These are phyloP conservation scores for Allacma fusca DNA, from an alignment of 2,888 invertebrate genomes.

Conservation along the genomic window DNA sequence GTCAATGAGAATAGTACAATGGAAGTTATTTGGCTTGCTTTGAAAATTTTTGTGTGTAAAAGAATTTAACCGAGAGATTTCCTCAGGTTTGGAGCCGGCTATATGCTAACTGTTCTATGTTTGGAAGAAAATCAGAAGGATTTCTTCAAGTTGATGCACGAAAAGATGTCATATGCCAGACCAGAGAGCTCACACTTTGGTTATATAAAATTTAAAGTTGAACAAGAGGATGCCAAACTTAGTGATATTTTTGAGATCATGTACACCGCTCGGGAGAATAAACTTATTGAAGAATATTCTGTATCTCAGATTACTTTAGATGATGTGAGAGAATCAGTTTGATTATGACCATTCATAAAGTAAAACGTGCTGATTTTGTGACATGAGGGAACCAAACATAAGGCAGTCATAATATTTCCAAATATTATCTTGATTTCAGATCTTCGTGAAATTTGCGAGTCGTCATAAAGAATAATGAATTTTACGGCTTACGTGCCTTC, in stretches of 20 bases:
- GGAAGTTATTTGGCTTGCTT: too few relatives aligned
- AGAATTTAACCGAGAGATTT: not conserved
- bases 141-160: conserved; percentile 63
- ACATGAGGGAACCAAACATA: too few relatives aligned
- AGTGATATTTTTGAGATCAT: conserved; percentile 65
- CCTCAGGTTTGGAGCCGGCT: conserved; percentile 62
- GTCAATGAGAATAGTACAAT: too few relatives aligned
- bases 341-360: too few relatives aligned
- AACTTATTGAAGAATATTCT: conserved; percentile 67
- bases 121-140: conserved; percentile 60
- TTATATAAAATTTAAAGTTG: conserved; percentile 60
- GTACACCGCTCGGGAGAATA: conserved; percentile 63
- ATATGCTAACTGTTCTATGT: conserved; percentile 64
- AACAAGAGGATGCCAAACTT: conserved; percentile 62
- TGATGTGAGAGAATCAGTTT: conserved; percentile 65
- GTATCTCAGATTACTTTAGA: conserved; percentile 68
- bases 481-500: too few relatives aligned
- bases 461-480: too few relatives aligned
- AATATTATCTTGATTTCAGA: too few relatives aligned
- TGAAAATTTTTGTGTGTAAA: too few relatives aligned
- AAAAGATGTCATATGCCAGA: conserved; percentile 64
- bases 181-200: conserved; percentile 62
- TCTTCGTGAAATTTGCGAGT: too few relatives aligned
- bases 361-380: too few relatives aligned
- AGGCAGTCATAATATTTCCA: too few relatives aligned